Evolutionary conservation across 1,140 invertebrate genomes (phyloP).

Genomic region (Drosophila watanabei): DNA sequence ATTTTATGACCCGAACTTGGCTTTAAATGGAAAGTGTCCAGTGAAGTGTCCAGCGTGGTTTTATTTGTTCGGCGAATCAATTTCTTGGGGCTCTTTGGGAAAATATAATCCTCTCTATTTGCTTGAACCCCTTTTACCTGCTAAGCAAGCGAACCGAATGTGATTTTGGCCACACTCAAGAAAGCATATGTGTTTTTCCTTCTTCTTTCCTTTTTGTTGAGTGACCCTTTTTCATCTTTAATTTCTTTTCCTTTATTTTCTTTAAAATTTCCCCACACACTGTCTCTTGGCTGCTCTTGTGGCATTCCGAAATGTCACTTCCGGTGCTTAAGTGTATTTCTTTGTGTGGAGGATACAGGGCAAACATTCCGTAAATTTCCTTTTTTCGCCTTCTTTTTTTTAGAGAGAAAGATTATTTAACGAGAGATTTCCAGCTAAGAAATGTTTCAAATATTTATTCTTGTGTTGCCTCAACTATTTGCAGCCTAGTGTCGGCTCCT

Average conservation of each 20-base stretch:
- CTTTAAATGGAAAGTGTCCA: slow-evolving; percentile 72
- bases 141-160: slow-evolving; percentile 1
- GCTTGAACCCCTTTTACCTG: slow-evolving; percentile 34
- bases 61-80: slow-evolving; percentile 20
- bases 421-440: slow-evolving; percentile 11
- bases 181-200: slow-evolving; percentile 23
- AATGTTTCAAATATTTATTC: slow-evolving; percentile 25
- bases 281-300: slow-evolving; percentile 19
- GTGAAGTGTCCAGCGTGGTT: slow-evolving; percentile 45
- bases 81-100: slow-evolving; percentile 19
- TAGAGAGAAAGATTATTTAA: background rate
- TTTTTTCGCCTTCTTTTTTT: slow-evolving; percentile 4
- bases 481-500: slow-evolving; percentile 25
- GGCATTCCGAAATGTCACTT: slow-evolving; percentile 65
- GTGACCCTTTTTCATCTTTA: slow-evolving; percentile 20
- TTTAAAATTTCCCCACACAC: background rate
- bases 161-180: slow-evolving; percentile 22
- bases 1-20: slow-evolving; percentile 65
- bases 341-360: slow-evolving; percentile 20
- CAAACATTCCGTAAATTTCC: slow-evolving; percentile 51
- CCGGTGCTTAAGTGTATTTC: slow-evolving; percentile 57
- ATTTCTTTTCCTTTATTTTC: slow-evolving; percentile 22
- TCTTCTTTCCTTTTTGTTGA: slow-evolving; percentile 6
- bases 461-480: slow-evolving; percentile 21
- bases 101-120: slow-evolving; percentile 36